phyloP scores from a whole-genome alignment of 2,888 invertebrate genomes.

The Leucania comma region DNA sequence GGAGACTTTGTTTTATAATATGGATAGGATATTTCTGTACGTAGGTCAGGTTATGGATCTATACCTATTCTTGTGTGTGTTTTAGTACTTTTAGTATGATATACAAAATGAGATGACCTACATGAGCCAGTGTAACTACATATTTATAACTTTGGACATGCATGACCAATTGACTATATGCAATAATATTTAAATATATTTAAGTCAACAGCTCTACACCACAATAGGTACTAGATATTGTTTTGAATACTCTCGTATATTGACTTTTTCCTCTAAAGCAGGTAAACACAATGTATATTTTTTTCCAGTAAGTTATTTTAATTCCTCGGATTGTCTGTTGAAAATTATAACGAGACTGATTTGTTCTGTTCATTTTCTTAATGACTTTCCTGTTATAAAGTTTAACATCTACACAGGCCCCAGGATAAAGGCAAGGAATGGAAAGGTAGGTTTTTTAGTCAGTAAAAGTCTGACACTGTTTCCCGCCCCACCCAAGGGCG shows the following conservation, averaged over 20 bases:
- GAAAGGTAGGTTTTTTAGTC: too few relatives aligned
- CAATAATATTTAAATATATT: background rate
- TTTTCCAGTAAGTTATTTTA: slow-evolving; percentile 12
- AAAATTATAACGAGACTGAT: slow-evolving; percentile 1
- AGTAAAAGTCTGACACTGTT: too few relatives aligned
- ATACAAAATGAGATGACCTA: too few relatives aligned
- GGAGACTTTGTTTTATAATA: background rate
- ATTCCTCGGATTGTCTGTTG: slow-evolving; percentile 15
- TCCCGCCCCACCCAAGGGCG: too few relatives aligned
- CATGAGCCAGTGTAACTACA: background rate
- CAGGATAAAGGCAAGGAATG: too few relatives aligned
- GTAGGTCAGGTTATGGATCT: too few relatives aligned
- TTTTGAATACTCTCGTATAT: background rate
- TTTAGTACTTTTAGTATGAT: too few relatives aligned
- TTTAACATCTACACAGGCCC: too few relatives aligned
- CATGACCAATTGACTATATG: slow-evolving; percentile 1
- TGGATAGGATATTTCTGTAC: too few relatives aligned
- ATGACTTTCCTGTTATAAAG: background rate
- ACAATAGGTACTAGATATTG: background rate
- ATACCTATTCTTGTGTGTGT: too few relatives aligned
- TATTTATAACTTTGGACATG: slow-evolving; percentile 7
- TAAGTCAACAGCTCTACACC: background rate
- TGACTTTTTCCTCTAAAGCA: slow-evolving; percentile 28
- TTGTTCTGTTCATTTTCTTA: background rate
- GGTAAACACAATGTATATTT: slow-evolving; percentile 6